Evolutionary conservation across 2,797 vertebrate genomes (phyloP).

Genomic region (Thunnus albacares): DNA sequence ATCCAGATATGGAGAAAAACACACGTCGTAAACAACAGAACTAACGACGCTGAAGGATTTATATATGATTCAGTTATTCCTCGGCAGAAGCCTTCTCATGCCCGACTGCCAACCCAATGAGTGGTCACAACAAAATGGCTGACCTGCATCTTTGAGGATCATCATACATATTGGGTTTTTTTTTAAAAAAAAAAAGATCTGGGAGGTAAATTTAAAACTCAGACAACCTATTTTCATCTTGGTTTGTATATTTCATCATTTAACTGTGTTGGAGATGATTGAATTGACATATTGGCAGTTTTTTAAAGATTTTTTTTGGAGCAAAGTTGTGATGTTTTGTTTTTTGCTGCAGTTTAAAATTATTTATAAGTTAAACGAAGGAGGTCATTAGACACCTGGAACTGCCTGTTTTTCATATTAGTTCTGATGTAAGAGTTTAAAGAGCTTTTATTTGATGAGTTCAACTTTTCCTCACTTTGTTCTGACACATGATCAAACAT

Average conservation of each 20-base stretch:
- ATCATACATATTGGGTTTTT: background rate
- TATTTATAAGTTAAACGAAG: background rate
- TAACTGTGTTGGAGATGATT: background rate
- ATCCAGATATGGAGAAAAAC: background rate
- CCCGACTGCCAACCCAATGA: conserved; percentile 26
- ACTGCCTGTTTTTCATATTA: background rate
- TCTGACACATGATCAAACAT: background rate
- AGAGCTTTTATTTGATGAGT: background rate
- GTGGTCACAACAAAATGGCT: conserved; percentile 60
- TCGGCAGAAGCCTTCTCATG: background rate
- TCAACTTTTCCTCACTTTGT: background rate
- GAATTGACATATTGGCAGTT: background rate
- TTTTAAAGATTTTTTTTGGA: background rate
- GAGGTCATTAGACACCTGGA: background rate
- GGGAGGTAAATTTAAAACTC: background rate
- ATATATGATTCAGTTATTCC: background rate
- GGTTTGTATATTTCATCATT: background rate
- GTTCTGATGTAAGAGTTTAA: background rate
- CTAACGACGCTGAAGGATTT: background rate
- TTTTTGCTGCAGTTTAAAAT: background rate
- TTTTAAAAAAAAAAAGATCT: background rate
- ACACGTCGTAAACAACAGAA: background rate
- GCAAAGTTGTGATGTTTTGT: background rate
- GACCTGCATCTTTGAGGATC: conserved; percentile 30
- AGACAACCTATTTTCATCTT: background rate